Conservation (phyloP, 1,140 invertebrate species). For the Lasioglossum albipes region DNA sequence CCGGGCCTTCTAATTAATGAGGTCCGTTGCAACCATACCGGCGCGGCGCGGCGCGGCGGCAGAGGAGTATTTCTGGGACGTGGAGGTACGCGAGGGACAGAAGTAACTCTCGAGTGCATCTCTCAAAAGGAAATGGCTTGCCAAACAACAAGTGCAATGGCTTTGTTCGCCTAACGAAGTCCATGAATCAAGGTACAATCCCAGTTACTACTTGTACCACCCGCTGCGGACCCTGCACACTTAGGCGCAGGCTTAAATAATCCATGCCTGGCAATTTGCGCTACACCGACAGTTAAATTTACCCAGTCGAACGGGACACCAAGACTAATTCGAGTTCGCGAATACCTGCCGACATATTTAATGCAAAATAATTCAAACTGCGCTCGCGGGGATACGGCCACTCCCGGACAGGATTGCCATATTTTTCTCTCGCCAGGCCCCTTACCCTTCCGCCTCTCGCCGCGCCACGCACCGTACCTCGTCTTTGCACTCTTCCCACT, state of each 20-base stretch:
- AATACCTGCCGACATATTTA: not conserved
- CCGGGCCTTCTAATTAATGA: slow-evolving; percentile 1
- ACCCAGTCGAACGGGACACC: not conserved
- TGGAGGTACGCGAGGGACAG: not conserved
- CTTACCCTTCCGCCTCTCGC: too few species aligned
- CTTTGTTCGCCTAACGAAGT: slow-evolving; percentile 34
- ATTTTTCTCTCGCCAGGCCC: too few species aligned
- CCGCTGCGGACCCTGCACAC: not conserved
- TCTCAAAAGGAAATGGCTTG: slow-evolving; percentile 26
- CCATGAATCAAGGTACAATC: slow-evolving; percentile 22
- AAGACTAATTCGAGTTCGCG: not conserved
- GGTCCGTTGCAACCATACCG: not conserved
- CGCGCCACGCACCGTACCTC: too few species aligned
- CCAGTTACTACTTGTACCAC: not conserved
- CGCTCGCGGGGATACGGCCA: too few species aligned
- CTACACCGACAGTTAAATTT: too few species aligned
- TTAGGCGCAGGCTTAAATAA: slow-evolving; percentile 13
- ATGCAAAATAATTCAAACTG: too few species aligned
- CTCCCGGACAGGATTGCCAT: too few species aligned
- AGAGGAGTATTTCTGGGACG: slow-evolving; percentile 19
- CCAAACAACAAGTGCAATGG: slow-evolving; percentile 26
- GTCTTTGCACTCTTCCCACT: too few species aligned
- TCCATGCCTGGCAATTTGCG: not conserved
- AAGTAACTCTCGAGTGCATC: slow-evolving; percentile 15
- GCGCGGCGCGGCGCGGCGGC: not conserved